Conservation (phyloP, 2,113 vertebrate genomes). For the Actenoides hombroni region DNA sequence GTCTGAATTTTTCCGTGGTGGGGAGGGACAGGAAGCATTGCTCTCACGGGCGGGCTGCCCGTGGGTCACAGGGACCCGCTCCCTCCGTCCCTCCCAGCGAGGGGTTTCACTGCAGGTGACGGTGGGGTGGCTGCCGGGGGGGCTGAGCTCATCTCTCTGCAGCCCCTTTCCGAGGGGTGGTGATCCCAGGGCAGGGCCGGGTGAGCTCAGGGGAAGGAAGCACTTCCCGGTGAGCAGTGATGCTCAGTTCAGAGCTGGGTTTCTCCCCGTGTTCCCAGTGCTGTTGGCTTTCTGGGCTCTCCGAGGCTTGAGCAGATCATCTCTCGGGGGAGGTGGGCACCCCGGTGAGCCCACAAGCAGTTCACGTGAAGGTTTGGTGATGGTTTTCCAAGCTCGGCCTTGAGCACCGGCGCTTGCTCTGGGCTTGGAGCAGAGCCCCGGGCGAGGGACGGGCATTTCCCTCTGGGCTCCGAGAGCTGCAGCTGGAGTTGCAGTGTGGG, state of each 20-base stretch:
- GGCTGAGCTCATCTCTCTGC: not conserved
- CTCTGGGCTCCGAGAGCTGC: fast-evolving
- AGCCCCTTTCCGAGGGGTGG: not conserved
- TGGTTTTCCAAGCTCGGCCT: not conserved
- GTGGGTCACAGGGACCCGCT: not conserved
- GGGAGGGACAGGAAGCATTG: slow-evolving; percentile 10
- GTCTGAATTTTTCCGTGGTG: slow-evolving; percentile 71
- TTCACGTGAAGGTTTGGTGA: not conserved
- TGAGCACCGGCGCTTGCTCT: fast-evolving
- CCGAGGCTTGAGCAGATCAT: not conserved
- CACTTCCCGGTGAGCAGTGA: fast-evolving
- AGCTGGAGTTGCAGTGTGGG: not conserved
- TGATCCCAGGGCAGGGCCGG: not conserved
- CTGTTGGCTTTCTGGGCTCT: not conserved
- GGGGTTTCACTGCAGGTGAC: fast-evolving
- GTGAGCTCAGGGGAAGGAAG: not conserved
- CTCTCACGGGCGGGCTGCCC: slow-evolving; percentile 72
- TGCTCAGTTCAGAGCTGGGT: not conserved
- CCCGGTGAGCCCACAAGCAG: not conserved
- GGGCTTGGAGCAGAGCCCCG: not conserved
- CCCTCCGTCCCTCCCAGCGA: not conserved
- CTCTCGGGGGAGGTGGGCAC: not conserved
- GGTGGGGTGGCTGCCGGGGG: not conserved
- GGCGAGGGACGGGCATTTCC: fast-evolving
- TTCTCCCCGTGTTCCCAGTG: not conserved